A percentile compares a stretch with the other conserved stretches of the same genome.
Conservation (phyloP, 2,888 invertebrate genomes). For the Phaedon cochleariae region DNA sequence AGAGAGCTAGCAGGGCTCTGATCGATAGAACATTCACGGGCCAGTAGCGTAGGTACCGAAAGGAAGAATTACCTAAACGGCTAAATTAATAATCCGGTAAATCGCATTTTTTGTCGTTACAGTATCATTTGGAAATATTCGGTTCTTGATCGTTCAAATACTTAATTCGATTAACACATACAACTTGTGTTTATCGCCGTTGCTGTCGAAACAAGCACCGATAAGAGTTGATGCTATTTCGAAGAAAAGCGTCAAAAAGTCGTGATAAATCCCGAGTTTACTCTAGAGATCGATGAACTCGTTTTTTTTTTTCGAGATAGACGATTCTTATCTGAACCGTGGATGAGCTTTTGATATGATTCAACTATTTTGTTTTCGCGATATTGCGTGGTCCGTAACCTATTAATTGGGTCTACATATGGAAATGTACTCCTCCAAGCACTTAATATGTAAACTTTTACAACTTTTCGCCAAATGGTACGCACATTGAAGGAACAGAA, state of each 20-base stretch:
- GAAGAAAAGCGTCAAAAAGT: slow-evolving; percentile 12
- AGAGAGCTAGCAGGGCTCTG: neutral
- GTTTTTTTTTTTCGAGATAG: slow-evolving; percentile 21
- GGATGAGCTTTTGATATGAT: slow-evolving; percentile 12
- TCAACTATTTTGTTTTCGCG: slow-evolving; percentile 8
- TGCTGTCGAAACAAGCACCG: neutral
- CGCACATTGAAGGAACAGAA: neutral
- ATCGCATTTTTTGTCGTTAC: too few species aligned
- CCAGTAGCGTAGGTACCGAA: neutral
- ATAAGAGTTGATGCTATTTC: slow-evolving; percentile 25
- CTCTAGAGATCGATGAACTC: slow-evolving; percentile 23
- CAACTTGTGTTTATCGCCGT: neutral
- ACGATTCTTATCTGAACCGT: slow-evolving; percentile 14
- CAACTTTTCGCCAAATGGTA: neutral
- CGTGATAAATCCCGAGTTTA: slow-evolving; percentile 7
- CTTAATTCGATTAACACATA: neutral
- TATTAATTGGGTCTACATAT: too few species aligned
- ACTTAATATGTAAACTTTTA: neutral
- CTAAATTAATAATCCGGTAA: too few species aligned
- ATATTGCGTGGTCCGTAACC: neutral
- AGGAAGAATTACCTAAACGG: too few species aligned
- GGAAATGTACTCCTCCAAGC: neutral
- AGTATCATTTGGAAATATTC: too few species aligned
- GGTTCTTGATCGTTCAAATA: too few species aligned
- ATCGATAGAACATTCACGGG: neutral